Evolutionary conservation across 2,113 vertebrate species (phyloP).

Genomic region (Lycocorax pyrrhopterus): DNA sequence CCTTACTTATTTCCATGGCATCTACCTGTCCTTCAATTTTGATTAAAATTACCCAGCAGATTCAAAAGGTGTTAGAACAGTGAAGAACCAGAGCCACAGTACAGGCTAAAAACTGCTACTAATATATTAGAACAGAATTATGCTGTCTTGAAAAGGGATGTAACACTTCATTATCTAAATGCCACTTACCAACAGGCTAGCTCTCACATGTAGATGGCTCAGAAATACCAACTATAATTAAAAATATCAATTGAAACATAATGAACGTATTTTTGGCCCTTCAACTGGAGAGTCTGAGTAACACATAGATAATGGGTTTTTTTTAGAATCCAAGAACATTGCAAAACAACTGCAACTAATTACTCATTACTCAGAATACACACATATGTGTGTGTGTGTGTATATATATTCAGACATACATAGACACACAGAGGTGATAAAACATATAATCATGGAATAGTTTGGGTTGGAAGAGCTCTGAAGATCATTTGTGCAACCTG

Average conservation of each 20-base stretch:
- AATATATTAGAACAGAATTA: slow-evolving; percentile 26
- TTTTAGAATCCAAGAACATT: background rate
- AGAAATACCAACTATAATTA: slow-evolving; percentile 50
- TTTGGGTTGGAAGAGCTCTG: background rate
- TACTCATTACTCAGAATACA: background rate
- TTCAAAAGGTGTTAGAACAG: background rate
- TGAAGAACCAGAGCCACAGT: background rate
- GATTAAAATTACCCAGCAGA: background rate
- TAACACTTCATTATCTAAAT: slow-evolving; percentile 48
- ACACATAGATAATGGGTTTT: background rate
- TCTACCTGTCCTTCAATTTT: background rate
- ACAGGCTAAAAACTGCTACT: background rate
- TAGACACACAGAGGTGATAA: background rate
- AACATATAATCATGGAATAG: background rate
- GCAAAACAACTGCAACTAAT: background rate
- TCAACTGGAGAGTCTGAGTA: background rate
- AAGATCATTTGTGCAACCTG: background rate
- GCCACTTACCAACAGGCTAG: slow-evolving; percentile 33
- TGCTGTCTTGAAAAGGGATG: background rate
- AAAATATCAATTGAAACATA: slow-evolving; percentile 32
- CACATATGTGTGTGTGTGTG: rapidly evolving
- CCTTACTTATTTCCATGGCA: background rate
- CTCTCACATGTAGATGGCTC: slow-evolving; percentile 4
- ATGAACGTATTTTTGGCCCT: slow-evolving; percentile 2
- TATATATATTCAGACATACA: background rate